phyloP scores from a whole-genome alignment of 1,140 invertebrate genomes.

The Paracyclopina nana region DNA sequence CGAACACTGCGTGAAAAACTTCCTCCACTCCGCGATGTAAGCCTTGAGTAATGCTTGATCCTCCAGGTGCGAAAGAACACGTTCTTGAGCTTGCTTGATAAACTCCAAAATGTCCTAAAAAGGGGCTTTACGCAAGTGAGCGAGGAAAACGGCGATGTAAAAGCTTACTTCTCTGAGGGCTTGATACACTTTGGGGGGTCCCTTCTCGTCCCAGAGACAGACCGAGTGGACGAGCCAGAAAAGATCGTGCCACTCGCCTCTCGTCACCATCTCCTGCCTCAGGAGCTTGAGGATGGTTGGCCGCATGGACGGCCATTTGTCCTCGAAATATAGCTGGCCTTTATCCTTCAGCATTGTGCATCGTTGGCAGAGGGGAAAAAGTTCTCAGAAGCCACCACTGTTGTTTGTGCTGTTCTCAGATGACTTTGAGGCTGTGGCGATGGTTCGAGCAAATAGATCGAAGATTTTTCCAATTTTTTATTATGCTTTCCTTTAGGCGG shows the following conservation, averaged over 20 bases:
- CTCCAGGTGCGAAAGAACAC: constrained; percentile 30
- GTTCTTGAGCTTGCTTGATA: constrained; percentile 71
- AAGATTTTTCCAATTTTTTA: too few relatives aligned
- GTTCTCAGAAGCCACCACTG: too few relatives aligned
- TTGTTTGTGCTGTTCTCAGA: too few relatives aligned
- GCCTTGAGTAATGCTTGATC: constrained; percentile 85
- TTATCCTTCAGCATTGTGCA: constrained; percentile 4
- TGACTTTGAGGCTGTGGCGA: too few relatives aligned
- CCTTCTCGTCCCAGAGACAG: constrained; percentile 90
- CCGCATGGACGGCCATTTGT: constrained; percentile 84
- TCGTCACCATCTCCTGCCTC: constrained; percentile 76
- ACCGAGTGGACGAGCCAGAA: constrained; percentile 88
- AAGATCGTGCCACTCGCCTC: constrained; percentile 87
- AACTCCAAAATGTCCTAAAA: constrained; percentile 71
- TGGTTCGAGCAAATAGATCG: too few relatives aligned
- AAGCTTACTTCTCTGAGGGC: neutral
- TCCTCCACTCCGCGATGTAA: constrained; percentile 89
- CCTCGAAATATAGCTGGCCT: constrained; percentile 49
- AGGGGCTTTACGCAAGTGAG: neutral
- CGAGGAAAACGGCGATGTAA: neutral
- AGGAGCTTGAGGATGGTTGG: constrained; percentile 77
- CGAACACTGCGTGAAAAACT: constrained; percentile 92
- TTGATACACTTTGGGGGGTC: constrained; percentile 47
- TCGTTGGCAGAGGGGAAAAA: too few relatives aligned
- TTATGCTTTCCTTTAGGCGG: too few relatives aligned